phyloP scores from a whole-genome alignment of 2,797 vertebrate species.

The Sandelia bainsii region DNA sequence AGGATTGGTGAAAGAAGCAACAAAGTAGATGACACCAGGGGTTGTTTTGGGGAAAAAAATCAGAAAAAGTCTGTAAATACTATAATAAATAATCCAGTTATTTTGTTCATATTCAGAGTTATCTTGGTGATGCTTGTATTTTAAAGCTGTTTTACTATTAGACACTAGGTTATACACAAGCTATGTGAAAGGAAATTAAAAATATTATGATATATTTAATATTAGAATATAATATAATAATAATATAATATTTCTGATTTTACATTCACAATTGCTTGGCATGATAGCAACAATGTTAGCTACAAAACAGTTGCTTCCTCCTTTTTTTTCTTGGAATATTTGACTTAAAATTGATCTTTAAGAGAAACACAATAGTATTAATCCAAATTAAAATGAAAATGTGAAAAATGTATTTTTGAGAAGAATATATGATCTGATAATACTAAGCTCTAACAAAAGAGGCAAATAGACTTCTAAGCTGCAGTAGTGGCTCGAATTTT shows the following conservation, averaged over 20 bases:
- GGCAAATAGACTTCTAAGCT: neutral
- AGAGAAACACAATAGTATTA: neutral
- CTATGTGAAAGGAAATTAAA: neutral
- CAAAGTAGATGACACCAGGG: constrained; percentile 1
- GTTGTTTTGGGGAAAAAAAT: neutral
- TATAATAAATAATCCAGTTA: neutral
- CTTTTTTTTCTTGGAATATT: neutral
- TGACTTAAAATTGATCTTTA: neutral
- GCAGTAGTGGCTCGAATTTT: neutral
- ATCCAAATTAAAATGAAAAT: neutral
- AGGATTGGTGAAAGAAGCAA: constrained; percentile 5
- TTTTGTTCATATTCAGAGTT: neutral
- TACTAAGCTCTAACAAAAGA: neutral
- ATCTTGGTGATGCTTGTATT: neutral
- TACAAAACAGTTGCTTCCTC: neutral
- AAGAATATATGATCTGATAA: neutral
- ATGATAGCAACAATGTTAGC: no score
- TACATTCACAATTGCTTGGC: neutral
- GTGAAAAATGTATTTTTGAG: neutral
- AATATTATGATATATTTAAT: no score
- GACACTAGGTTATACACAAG: constrained; percentile 34
- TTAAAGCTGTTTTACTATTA: constrained; percentile 3
- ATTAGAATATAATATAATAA: no score
- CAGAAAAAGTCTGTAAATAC: constrained; percentile 62
- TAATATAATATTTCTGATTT: no score